Evolutionary conservation across 2,113 vertebrate genomes (phyloP).

Genomic region (Tragelaphus imberbis): DNA sequence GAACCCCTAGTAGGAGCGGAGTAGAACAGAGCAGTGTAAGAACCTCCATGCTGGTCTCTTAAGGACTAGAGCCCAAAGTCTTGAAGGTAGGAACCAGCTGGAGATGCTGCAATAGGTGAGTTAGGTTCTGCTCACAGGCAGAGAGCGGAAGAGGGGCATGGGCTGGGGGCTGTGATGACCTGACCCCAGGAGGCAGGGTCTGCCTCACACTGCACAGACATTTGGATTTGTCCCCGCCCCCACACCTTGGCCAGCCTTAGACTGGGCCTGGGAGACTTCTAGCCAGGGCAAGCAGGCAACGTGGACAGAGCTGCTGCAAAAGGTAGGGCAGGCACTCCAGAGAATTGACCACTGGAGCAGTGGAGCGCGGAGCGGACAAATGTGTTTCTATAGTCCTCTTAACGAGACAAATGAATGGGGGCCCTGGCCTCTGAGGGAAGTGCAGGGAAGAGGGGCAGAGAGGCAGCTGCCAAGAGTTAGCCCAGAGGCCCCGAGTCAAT

Average conservation of each 20-base stretch:
- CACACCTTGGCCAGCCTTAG: not conserved
- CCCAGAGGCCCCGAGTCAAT: not conserved
- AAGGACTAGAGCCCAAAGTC: not conserved
- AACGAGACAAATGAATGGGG: slow-evolving; percentile 72
- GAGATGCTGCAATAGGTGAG: not conserved
- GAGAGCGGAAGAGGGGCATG: not conserved
- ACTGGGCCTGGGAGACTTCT: not conserved
- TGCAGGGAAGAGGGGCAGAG: not conserved
- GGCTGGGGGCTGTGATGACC: not conserved
- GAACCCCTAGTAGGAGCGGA: not conserved
- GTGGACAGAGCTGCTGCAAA: not conserved
- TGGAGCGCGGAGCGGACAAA: slow-evolving; percentile 57
- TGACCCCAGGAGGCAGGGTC: not conserved
- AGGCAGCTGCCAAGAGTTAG: slow-evolving; percentile 60
- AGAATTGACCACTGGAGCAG: slow-evolving; percentile 65
- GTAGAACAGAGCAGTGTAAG: not conserved
- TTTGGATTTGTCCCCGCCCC: not conserved
- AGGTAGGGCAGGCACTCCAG: slow-evolving; percentile 41
- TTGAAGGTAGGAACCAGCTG: not conserved
- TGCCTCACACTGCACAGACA: not conserved
- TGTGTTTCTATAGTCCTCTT: slow-evolving; percentile 71
- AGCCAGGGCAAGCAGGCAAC: not conserved
- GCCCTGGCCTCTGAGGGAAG: slow-evolving; percentile 61
- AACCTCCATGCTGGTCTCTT: not conserved
- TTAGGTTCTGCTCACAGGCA: not conserved